Conservation (phyloP, 2,888 invertebrate genomes). For the Siphonodentalium dalli region DNA sequence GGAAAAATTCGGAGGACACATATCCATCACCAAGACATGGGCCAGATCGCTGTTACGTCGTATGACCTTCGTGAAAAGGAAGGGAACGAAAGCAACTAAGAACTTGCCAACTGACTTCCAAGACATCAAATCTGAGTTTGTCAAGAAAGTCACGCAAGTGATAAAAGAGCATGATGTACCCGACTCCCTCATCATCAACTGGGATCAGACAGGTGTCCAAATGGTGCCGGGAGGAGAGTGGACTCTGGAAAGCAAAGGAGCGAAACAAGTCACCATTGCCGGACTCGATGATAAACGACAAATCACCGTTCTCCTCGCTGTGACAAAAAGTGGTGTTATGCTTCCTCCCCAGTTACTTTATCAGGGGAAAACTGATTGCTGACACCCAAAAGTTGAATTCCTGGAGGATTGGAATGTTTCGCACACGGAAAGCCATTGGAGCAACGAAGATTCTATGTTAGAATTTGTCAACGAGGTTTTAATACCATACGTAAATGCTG, state of each 20-base stretch:
- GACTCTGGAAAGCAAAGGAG: constrained; percentile 22
- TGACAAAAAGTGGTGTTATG: constrained; percentile 21
- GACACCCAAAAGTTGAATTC: constrained; percentile 24
- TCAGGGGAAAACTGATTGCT: constrained; percentile 25
- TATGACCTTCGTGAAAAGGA: constrained; percentile 27
- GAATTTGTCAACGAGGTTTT: constrained; percentile 18
- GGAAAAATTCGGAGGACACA: constrained; percentile 18
- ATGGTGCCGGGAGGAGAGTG: constrained; percentile 29
- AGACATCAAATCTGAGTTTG: constrained; percentile 9
- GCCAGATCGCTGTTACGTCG: constrained; percentile 20
- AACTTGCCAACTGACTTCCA: constrained; percentile 25
- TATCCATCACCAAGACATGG: constrained; percentile 10
- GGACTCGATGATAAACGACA: constrained; percentile 34
- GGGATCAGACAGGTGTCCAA: constrained; percentile 29
- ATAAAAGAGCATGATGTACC: constrained; percentile 18
- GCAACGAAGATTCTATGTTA: constrained; percentile 24
- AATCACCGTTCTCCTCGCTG: constrained; percentile 24
- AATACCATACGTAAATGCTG: constrained; percentile 18
- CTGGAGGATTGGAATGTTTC: constrained; percentile 24
- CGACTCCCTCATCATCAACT: constrained; percentile 27
- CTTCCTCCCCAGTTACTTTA: constrained; percentile 34
- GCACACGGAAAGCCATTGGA: constrained; percentile 24
- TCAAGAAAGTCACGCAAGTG: constrained; percentile 8
- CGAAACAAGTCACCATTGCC: constrained; percentile 11
- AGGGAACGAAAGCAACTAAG: constrained; percentile 24